These are phyloP conservation scores for Cecropterus lyciades DNA, from an alignment of 1,140 invertebrate genomes.

Conservation along the genomic window DNA sequence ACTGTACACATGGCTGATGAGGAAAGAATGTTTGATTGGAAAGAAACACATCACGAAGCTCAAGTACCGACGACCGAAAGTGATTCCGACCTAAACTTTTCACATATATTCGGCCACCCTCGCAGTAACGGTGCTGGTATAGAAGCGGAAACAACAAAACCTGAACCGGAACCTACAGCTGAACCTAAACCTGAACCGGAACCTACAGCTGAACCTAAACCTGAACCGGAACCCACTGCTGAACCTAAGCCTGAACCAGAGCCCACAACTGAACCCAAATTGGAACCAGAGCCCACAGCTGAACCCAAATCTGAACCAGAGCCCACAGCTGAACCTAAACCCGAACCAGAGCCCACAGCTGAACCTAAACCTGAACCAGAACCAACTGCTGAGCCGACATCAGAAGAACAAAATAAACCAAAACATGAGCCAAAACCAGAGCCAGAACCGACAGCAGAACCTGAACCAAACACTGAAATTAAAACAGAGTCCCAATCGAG, in stretches of 20 bases:
- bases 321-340: conserved; percentile 23
- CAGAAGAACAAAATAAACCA: conserved; percentile 36
- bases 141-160: conserved; percentile 44
- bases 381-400: conserved; percentile 45
- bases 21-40: conserved; percentile 61
- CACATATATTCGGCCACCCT: conserved; percentile 62
- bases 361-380: conserved; percentile 31
- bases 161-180: conserved; percentile 40
- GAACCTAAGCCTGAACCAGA: conserved; percentile 49
- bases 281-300: conserved; percentile 32
- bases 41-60: conserved; percentile 51
- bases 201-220: conserved; percentile 40
- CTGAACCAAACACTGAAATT: conserved; percentile 41
- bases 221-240: conserved; percentile 44
- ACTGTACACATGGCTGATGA: conserved; percentile 49
- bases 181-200: conserved; percentile 48
- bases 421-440: conserved; percentile 41
- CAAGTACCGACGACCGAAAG: conserved; percentile 68
- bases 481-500: conserved; percentile 37
- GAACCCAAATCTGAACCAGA: conserved; percentile 45
- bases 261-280: conserved; percentile 53
- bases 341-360: conserved; percentile 40
- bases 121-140: conserved; percentile 41
- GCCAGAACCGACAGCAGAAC: conserved; percentile 36
- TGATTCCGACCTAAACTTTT: conserved; percentile 59